Base-by-base conservation (phyloP, 2,888 invertebrate genomes). In the Leucoma salicis region DNA sequence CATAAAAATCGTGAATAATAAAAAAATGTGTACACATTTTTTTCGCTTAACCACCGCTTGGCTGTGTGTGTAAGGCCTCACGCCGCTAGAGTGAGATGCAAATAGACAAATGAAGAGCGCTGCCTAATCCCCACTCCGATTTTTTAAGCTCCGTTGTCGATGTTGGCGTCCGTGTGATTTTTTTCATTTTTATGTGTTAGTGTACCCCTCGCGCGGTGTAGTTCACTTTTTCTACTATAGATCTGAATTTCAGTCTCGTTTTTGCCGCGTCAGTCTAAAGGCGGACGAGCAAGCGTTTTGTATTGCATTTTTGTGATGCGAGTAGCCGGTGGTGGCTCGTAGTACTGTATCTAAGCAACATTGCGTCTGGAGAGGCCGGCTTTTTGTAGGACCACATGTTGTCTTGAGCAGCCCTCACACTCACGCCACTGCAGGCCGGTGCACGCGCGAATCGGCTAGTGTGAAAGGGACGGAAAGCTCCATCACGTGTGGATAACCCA, bases 221-320 rank as follows among this genome's bases (percentile, higher is more conserved):
- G 89, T 89, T 88, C 83, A 85, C 89, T 90, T 90, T 90, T 90
- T 90, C 89, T 90, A 90, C 90, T 90, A 90, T 90, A 89, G 90
- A 90, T 89, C 88, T 87, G 88, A 88, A 87, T 78, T 88, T 90
- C 90, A 90, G 90, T 90, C 87, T 88, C 81, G 89, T 88, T 90
- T 90, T 90, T 90, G 89, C 89, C 90, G 90, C 87, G 90, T 84
- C 76, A 79, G 80, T 86, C 86, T 88, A 82, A 82, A 88, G 88
- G 86, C 87, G 88, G 82, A 77, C 80, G 82, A 82, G 69, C 82
- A 82, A 72, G 78, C 71, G 74, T 82, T 83, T 83, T 83, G 70
- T 84, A 81, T 76, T 78, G 83, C 81, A 85, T 82, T 82, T 78
- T 81, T 82, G 79, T 81, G 78, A 76, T 76, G 72, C 74, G 73